A percentile compares a stretch with the other conserved stretches of the same genome.
Evolutionary conservation across 2,888 invertebrate species (phyloP).

Genomic region (Gastrophysa polygoni): DNA sequence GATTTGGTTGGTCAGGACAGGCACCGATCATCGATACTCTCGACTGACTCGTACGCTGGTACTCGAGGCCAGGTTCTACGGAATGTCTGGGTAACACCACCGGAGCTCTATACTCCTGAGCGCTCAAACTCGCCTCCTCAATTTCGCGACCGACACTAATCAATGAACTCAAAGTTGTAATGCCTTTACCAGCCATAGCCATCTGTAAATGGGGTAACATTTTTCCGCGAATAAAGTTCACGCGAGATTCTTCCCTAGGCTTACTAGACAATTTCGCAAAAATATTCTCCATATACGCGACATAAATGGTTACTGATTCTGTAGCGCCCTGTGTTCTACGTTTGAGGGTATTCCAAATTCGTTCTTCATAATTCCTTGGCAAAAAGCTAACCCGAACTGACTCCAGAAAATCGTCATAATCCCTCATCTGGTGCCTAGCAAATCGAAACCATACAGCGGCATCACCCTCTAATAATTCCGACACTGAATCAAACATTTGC

Average conservation of each 20-base stretch:
- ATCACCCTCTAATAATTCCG: neutral
- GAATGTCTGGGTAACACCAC: neutral
- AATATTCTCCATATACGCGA: too few species aligned
- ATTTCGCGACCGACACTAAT: too few species aligned
- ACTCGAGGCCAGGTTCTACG: slow-evolving; percentile 8
- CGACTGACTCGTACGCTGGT: neutral
- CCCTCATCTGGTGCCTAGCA: neutral
- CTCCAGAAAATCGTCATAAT: neutral
- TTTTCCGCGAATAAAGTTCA: neutral
- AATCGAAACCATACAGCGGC: neutral
- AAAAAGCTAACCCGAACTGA: too few species aligned
- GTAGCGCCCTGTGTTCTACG: slow-evolving; percentile 18
- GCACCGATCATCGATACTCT: neutral
- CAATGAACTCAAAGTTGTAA: neutral
- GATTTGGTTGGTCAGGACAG: neutral
- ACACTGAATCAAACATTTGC: neutral
- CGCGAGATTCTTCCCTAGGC: neutral
- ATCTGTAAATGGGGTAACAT: slow-evolving; percentile 4
- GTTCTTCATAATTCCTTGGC: slow-evolving; percentile 16
- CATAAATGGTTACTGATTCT: neutral
- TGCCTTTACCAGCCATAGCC: neutral
- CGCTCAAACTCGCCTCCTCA: slow-evolving; percentile 2
- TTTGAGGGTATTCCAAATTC: too few species aligned
- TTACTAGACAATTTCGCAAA: neutral
- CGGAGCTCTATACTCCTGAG: slow-evolving; percentile 4